Conservation (phyloP, 2,113 vertebrate species). For the Seriola rivoliana region DNA sequence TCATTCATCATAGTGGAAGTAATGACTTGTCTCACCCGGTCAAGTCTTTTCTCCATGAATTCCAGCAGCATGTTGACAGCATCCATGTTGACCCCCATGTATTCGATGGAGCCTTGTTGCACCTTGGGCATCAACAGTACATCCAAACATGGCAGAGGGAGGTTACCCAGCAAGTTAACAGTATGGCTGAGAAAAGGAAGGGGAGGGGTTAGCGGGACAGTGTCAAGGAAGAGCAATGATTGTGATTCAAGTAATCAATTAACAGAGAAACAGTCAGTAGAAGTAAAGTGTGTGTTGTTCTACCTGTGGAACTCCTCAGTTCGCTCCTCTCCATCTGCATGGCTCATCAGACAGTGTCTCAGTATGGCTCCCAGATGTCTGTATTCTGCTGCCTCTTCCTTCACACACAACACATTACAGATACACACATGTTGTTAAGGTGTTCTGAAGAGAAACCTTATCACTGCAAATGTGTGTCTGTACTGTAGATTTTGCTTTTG, state of each 20-base stretch:
- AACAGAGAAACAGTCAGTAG: not conserved
- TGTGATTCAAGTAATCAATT: not conserved
- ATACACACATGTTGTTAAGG: not conserved
- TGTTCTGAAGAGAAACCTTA: not conserved
- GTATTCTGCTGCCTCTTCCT: slow-evolving; percentile 92
- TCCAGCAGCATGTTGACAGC: slow-evolving; percentile 88
- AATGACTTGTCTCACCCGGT: slow-evolving; percentile 84
- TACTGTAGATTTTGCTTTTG: not conserved
- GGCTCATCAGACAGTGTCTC: slow-evolving; percentile 91
- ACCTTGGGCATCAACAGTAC: slow-evolving; percentile 90
- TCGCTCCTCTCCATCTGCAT: slow-evolving; percentile 88
- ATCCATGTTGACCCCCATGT: slow-evolving; percentile 96
- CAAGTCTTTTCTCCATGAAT: slow-evolving; percentile 91
- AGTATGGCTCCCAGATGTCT: slow-evolving; percentile 90
- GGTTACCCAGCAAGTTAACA: slow-evolving; percentile 92
- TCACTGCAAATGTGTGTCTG: too few species aligned
- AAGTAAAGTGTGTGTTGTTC: not conserved
- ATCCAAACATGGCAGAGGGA: slow-evolving; percentile 92
- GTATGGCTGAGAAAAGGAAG: slow-evolving; percentile 85
- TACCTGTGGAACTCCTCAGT: slow-evolving; percentile 95
- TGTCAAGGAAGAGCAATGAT: not conserved
- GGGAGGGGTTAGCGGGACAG: not conserved
- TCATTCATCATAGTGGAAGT: not conserved
- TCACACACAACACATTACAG: slow-evolving; percentile 7
- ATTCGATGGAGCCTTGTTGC: slow-evolving; percentile 88